Evolutionary conservation across 2,797 vertebrate species (phyloP), one percentile per base, ranked within the genome.

Genomic region (Acestrorhynchus altus): DNA sequence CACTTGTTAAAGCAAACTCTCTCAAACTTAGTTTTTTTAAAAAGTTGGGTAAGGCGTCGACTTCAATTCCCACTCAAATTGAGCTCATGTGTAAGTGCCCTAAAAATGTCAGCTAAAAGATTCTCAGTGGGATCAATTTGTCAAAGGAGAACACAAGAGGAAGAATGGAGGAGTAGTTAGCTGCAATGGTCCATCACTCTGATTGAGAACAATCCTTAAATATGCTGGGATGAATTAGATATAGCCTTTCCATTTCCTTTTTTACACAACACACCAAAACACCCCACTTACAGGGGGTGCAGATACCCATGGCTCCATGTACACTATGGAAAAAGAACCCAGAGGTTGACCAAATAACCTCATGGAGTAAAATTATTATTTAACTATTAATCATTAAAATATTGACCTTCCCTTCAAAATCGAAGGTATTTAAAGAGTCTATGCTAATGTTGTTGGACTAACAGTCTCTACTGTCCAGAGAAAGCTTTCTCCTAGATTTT

Each of bases 71-170:
- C 11, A 13, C 12, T 57, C 24, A 57, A 28, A 57, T 7, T 1
- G 1, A 57, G 54, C 57, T 60, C 57, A 31, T 60, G 72, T 51
- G 64, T 28, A 66, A 59, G 16, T 31, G 31, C 16, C 42, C 61
- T 28, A 73, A 79, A 72, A 67, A 59, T 42, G 63, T 79, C 66
- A 28, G 61, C 67, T 22, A 39, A 26, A 26, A 65, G 12, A 22
- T 4, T 9, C 69, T 66, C 67, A 35, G 26, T 31, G 40, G 68
- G 51, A 47, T 57, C 63, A 28, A 60, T 60, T 73, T 73, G 52
- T 67, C 54, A 60, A 73, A 68, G 40, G 8, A 51, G 5, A 71
- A 65, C 12, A 44, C 20, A 42, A 51, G 28, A 54, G n/a, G 57
- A 49, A 22, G 71, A 8, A 51, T 7, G n/a, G 46, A 42, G 8